Conservation (phyloP, 2,797 vertebrate genomes). For the Serranus cabrilla region DNA sequence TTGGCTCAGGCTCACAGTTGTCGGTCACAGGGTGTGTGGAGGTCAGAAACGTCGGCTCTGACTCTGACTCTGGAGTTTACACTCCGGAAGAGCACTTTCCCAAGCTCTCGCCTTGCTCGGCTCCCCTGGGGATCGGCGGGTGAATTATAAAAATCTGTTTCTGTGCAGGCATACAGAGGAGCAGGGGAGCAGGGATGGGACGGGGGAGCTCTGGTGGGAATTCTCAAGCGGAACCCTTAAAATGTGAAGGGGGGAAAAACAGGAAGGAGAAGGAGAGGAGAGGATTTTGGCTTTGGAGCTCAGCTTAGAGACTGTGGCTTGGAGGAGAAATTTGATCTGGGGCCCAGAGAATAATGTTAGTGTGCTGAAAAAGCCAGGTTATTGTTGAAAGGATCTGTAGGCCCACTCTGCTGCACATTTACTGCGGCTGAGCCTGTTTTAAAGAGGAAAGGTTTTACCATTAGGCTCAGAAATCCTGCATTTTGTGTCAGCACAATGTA, state of each 20-base stretch:
- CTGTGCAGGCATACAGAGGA: slow-evolving; percentile 64
- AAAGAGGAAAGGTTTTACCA: slow-evolving; percentile 53
- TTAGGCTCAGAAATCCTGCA: slow-evolving; percentile 48
- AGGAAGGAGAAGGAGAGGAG: slow-evolving; percentile 58
- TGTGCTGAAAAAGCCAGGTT: slow-evolving; percentile 58
- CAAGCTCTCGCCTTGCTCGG: slow-evolving; percentile 85
- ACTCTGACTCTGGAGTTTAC: slow-evolving; percentile 74
- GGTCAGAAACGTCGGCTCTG: slow-evolving; percentile 62
- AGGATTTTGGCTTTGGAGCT: slow-evolving; percentile 62
- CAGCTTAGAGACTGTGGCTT: slow-evolving; percentile 60
- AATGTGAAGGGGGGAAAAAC: slow-evolving; percentile 51
- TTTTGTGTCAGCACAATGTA: slow-evolving; percentile 54
- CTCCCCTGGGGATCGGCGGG: slow-evolving; percentile 74
- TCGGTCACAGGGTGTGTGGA: slow-evolving; percentile 72
- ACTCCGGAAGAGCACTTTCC: slow-evolving; percentile 88
- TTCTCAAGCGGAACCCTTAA: slow-evolving; percentile 71
- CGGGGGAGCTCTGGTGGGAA: slow-evolving; percentile 77
- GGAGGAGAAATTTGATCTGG: slow-evolving; percentile 71
- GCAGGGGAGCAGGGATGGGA: slow-evolving; percentile 70
- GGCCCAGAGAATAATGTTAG: slow-evolving; percentile 69
- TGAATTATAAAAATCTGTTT: slow-evolving; percentile 84
- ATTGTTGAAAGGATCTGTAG: slow-evolving; percentile 63
- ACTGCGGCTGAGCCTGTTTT: slow-evolving; percentile 38
- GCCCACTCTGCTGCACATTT: slow-evolving; percentile 37
- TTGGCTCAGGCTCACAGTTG: slow-evolving; percentile 59